Conservation (phyloP, 2,797 vertebrate genomes). For the Trachops cirrhosus region DNA sequence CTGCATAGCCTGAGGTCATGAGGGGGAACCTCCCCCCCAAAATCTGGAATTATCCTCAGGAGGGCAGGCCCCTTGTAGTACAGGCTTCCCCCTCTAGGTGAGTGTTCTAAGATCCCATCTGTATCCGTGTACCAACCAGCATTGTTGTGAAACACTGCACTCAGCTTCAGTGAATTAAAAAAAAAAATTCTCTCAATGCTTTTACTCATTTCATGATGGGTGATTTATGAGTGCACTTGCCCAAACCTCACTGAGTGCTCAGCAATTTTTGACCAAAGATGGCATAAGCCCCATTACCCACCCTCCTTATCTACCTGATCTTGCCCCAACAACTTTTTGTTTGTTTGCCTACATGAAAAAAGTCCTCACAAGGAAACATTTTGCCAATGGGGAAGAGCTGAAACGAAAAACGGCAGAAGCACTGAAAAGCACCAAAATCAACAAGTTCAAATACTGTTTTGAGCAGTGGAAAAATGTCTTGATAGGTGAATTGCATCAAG, state of each 20-base stretch:
- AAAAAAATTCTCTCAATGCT: background rate
- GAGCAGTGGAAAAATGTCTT: background rate
- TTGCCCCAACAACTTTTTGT: background rate
- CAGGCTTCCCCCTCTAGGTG: no score
- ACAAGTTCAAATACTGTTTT: background rate
- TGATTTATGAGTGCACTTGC: background rate
- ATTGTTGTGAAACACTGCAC: background rate
- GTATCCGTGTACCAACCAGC: background rate
- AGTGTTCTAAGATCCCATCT: background rate
- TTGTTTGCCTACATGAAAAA: no score
- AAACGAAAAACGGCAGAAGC: no score
- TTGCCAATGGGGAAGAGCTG: background rate
- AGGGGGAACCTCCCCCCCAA: background rate
- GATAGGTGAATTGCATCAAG: no score
- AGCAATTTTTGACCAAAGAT: background rate
- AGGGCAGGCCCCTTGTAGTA: background rate
- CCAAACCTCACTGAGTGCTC: background rate
- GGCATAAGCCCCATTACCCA: background rate
- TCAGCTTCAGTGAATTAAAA: background rate
- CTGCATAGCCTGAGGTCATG: background rate
- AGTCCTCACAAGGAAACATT: background rate
- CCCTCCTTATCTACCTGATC: background rate
- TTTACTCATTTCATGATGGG: background rate
- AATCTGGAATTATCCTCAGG: background rate
- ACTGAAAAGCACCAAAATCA: background rate